phyloP scores from a whole-genome alignment of 2,113 vertebrate species.

The Lathamus discolor region DNA sequence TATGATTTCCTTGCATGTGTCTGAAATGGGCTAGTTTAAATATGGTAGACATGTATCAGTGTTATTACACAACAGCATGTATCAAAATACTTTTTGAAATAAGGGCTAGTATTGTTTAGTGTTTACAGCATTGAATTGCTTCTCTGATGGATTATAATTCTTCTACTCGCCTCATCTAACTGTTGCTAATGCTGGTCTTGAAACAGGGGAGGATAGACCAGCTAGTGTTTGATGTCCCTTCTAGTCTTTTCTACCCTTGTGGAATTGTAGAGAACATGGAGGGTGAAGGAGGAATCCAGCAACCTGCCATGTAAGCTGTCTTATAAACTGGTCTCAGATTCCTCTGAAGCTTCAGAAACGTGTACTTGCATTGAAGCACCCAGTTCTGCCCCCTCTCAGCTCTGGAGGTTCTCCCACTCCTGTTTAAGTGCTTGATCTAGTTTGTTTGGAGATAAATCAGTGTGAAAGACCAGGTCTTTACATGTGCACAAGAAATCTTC shows the following conservation, averaged over 20 bases:
- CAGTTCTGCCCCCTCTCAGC: neutral
- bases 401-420: neutral
- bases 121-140: neutral
- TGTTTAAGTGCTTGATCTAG: neutral
- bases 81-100: neutral
- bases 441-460: neutral
- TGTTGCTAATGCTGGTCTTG: neutral
- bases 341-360: neutral
- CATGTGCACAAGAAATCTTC: neutral
- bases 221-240: neutral
- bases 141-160: neutral
- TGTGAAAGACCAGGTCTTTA: neutral
- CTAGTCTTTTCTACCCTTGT: neutral
- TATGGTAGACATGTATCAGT: neutral
- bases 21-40: neutral
- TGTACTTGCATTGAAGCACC: neutral
- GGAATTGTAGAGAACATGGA: neutral
- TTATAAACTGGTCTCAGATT: neutral
- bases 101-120: neutral
- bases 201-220: neutral
- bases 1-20: neutral
- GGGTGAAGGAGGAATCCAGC: neutral
- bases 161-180: neutral
- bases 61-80: neutral
- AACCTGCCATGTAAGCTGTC: fast-evolving